Conservation (phyloP, 2,888 invertebrate species). For the Calliphora vomitoria region DNA sequence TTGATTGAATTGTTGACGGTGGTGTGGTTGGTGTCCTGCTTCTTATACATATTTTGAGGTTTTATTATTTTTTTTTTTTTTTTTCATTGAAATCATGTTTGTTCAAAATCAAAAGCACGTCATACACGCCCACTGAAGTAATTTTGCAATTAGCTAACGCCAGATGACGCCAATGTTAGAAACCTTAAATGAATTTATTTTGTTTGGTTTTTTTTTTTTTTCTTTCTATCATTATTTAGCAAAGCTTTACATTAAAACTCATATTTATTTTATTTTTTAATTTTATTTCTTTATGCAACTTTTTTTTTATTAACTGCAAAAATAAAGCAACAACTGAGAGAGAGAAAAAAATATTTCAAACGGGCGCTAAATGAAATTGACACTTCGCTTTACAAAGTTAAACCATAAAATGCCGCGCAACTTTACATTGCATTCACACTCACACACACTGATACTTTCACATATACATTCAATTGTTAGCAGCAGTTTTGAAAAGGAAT, state of each 20-base stretch:
- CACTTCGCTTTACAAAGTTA: constrained; percentile 71
- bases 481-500: constrained; percentile 7
- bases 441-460: background rate
- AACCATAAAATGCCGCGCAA: constrained; percentile 65
- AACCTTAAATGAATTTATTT: constrained; percentile 37
- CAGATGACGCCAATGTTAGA: constrained; percentile 70
- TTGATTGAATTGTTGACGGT: constrained; percentile 48
- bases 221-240: too few species aligned
- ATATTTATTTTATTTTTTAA: constrained; percentile 38
- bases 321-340: background rate
- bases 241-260: background rate
- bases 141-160: constrained; percentile 73
- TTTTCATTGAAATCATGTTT: constrained; percentile 58
- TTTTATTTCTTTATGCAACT: constrained; percentile 16
- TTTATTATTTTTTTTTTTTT: constrained; percentile 59
- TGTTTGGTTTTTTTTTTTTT: background rate
- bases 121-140: constrained; percentile 68
- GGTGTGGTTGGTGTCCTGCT: constrained; percentile 27
- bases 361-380: constrained; percentile 73
- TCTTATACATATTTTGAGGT: background rate
- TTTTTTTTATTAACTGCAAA: background rate
- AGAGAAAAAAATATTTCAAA: constrained; percentile 53
- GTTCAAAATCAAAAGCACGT: constrained; percentile 69
- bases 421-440: constrained; percentile 14
- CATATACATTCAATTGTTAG: background rate